Conservation (phyloP, 2,797 vertebrate species). For the Australoheros facetus region DNA sequence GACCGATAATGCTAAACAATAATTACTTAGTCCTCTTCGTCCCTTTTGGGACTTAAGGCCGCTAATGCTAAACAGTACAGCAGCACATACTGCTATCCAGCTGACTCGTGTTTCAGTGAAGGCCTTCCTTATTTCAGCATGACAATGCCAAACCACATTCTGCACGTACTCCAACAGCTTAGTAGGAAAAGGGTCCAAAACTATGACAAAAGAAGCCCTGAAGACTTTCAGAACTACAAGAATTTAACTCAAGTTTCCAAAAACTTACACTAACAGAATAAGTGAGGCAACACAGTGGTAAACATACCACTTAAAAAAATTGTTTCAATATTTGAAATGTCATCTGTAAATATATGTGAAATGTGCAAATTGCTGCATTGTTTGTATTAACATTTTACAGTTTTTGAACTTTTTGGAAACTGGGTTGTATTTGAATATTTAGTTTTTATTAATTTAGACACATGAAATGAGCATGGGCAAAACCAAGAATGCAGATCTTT, state of each 20-base stretch:
- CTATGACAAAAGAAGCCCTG: background rate
- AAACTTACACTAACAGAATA: background rate
- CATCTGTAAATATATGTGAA: too few relatives aligned
- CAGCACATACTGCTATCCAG: background rate
- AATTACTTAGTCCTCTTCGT: too few relatives aligned
- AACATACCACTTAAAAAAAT: too few relatives aligned
- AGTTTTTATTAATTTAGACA: slow-evolving; percentile 7
- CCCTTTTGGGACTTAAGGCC: too few relatives aligned
- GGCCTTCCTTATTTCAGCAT: background rate
- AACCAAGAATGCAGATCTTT: slow-evolving; percentile 11
- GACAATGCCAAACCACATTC: background rate
- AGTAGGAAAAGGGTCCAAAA: background rate
- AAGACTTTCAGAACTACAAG: background rate
- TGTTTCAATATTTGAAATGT: background rate
- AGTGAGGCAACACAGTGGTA: too few relatives aligned
- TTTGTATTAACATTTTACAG: background rate
- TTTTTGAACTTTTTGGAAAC: background rate
- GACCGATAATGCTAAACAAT: background rate
- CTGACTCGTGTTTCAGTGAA: background rate
- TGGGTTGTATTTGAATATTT: background rate
- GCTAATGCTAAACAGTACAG: background rate
- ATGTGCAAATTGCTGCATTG: background rate
- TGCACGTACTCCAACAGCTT: background rate
- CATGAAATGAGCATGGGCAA: background rate
- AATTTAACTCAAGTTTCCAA: background rate